A percentile compares a stretch with the other conserved stretches of the same genome.
Conservation (phyloP, 2,797 vertebrate species). For the Hyperoplus lanceolatus region DNA sequence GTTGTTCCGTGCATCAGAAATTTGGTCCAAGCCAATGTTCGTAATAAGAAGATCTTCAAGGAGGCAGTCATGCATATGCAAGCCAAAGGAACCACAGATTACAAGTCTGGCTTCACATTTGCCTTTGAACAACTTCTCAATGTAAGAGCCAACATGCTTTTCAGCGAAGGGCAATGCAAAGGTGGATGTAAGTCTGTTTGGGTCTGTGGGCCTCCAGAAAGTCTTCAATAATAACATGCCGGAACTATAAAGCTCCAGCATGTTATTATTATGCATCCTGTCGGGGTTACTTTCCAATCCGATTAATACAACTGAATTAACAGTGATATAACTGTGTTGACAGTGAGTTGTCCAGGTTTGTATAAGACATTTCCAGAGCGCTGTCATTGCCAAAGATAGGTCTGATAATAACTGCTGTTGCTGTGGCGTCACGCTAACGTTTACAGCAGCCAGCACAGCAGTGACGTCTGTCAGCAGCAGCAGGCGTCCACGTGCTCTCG, state of each 20-base stretch:
- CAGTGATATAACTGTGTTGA: slow-evolving; percentile 54
- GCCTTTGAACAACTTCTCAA: slow-evolving; percentile 99
- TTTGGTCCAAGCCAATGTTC: slow-evolving; percentile 96
- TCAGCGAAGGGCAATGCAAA: slow-evolving; percentile 10
- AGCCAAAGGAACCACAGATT: slow-evolving; percentile 97
- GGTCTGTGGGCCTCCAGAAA: slow-evolving; percentile 8
- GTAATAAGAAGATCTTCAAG: slow-evolving; percentile 99
- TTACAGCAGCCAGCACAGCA: slow-evolving; percentile 48
- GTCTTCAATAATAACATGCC: not conserved
- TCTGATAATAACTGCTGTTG: slow-evolving; percentile 48
- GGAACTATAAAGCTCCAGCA: not conserved
- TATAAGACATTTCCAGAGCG: slow-evolving; percentile 50
- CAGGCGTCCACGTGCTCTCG: slow-evolving; percentile 55
- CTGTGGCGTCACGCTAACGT: slow-evolving; percentile 30
- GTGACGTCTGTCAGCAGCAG: slow-evolving; percentile 57
- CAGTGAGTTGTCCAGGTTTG: slow-evolving; percentile 47
- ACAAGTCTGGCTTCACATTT: slow-evolving; percentile 98
- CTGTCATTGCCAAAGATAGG: slow-evolving; percentile 47
- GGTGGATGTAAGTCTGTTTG: slow-evolving; percentile 34
- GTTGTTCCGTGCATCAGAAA: slow-evolving; percentile 97
- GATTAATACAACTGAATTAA: slow-evolving; percentile 52
- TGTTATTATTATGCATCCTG: slow-evolving; percentile 27
- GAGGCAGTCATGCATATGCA: slow-evolving; percentile 94
- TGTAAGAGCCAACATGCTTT: slow-evolving; percentile 83
- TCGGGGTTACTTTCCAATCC: slow-evolving; percentile 42